These are phyloP conservation scores for Drosophila affinis DNA, from an alignment of 2,888 invertebrate species.

Conservation along the genomic window DNA sequence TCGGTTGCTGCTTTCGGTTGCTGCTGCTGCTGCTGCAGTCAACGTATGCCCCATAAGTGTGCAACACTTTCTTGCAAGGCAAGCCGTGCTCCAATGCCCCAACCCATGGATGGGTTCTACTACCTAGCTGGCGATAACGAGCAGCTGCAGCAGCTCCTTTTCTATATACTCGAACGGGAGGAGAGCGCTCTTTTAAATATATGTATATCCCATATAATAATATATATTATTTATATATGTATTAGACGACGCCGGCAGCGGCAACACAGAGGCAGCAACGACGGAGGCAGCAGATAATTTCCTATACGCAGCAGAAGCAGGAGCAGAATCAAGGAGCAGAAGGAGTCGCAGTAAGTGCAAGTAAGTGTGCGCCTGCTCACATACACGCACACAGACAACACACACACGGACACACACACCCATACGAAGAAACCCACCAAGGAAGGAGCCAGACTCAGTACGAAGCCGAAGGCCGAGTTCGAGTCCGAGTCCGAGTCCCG, in stretches of 20 bases:
- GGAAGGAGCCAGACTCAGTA: conserved; percentile 28
- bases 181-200: conserved; percentile 66
- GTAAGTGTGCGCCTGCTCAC: conserved; percentile 79
- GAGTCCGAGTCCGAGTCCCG: conserved; percentile 44
- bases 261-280: conserved; percentile 68
- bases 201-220: conserved; percentile 74
- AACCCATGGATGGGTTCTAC: conserved; percentile 4
- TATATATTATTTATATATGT: conserved; percentile 81
- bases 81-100: conserved; percentile 53
- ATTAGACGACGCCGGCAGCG: conserved; percentile 72
- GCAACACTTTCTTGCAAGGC: conserved; percentile 77
- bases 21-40: conserved; percentile 52
- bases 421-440: conserved; percentile 69
- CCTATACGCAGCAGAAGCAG: conserved; percentile 35
- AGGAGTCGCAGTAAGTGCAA: conserved; percentile 69
- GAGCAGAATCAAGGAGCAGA: conserved; percentile 37
- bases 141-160: conserved; percentile 44
- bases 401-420: conserved; percentile 34
- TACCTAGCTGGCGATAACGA: conserved; percentile 41
- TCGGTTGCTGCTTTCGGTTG: conserved; percentile 24
- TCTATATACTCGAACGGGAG: conserved; percentile 27
- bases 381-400: conserved; percentile 43
- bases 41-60: conserved; percentile 74
- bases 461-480: conserved; percentile 47
- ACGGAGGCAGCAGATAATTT: background rate